A percentile compares a stretch with the other conserved stretches of the same genome.
Conservation (phyloP, 2,113 vertebrate genomes). For the Nibea albiflora region DNA sequence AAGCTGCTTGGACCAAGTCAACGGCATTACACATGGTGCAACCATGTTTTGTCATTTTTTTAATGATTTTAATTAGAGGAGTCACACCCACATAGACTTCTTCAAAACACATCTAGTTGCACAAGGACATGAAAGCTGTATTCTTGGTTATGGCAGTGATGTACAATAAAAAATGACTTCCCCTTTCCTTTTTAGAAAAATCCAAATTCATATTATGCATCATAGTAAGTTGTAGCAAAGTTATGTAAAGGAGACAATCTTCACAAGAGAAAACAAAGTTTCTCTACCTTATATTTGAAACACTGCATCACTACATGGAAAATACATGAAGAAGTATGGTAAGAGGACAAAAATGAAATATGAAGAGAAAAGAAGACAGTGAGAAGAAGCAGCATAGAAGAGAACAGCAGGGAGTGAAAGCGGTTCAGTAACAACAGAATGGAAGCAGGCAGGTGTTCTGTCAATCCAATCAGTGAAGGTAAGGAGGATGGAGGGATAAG, state of each 20-base stretch:
- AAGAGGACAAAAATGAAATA: neutral
- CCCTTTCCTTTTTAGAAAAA: neutral
- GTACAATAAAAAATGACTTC: neutral
- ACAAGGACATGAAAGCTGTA: neutral
- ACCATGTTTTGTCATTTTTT: neutral
- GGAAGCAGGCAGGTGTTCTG: constrained; percentile 35
- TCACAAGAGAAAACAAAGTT: neutral
- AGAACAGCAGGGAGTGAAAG: constrained; percentile 1
- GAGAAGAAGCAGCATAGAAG: neutral
- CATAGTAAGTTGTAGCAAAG: neutral
- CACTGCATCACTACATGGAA: neutral
- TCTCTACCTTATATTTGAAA: neutral
- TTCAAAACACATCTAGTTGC: constrained; percentile 1
- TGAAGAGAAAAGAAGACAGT: neutral
- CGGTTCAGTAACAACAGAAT: constrained; percentile 1
- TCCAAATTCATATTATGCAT: neutral
- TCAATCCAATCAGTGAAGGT: constrained; percentile 64
- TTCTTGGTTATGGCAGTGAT: neutral
- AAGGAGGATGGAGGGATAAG: constrained; percentile 58
- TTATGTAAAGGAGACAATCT: neutral
- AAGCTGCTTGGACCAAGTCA: neutral
- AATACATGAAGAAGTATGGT: neutral
- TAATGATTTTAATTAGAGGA: constrained; percentile 1
- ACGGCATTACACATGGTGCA: neutral
- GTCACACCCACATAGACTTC: neutral